Conservation (phyloP, 2,888 invertebrate genomes). For the Fragum whitleyi region DNA sequence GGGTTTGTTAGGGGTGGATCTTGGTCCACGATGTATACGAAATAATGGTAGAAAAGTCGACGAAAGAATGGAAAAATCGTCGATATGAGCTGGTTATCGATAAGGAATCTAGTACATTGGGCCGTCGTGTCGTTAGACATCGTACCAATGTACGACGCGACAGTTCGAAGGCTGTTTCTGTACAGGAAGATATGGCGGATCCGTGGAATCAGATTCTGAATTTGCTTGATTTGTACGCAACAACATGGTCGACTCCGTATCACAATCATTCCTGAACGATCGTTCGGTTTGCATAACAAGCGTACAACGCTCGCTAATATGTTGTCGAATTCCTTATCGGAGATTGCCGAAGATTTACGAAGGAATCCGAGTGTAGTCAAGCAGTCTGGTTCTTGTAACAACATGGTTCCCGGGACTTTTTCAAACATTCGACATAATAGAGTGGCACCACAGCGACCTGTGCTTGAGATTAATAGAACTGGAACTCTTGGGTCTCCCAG, state of each 20-base stretch:
- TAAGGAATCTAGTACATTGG: slow-evolving; percentile 71
- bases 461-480: slow-evolving; percentile 76
- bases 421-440: slow-evolving; percentile 77
- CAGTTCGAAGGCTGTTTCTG: slow-evolving; percentile 78
- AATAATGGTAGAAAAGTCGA: slow-evolving; percentile 69
- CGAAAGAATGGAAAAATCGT: slow-evolving; percentile 75
- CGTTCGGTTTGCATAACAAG: slow-evolving; percentile 79
- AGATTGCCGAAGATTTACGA: slow-evolving; percentile 68
- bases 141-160: slow-evolving; percentile 75
- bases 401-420: slow-evolving; percentile 75
- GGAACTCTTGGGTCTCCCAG: slow-evolving; percentile 79
- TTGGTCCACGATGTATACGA: slow-evolving; percentile 73
- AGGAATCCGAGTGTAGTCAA: slow-evolving; percentile 76
- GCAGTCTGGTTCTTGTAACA: slow-evolving; percentile 78
- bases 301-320: slow-evolving; percentile 76
- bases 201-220: slow-evolving; percentile 73
- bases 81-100: slow-evolving; percentile 75
- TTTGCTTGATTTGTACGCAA: slow-evolving; percentile 75
- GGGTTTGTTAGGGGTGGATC: slow-evolving; percentile 64
- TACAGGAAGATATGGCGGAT: slow-evolving; percentile 78
- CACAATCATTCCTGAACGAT: slow-evolving; percentile 74
- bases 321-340: slow-evolving; percentile 76
- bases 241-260: slow-evolving; percentile 76
- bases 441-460: slow-evolving; percentile 79
- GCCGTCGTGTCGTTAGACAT: slow-evolving; percentile 73